Conservation (phyloP, 2,797 vertebrate species). For the Crax fasciolata region DNA sequence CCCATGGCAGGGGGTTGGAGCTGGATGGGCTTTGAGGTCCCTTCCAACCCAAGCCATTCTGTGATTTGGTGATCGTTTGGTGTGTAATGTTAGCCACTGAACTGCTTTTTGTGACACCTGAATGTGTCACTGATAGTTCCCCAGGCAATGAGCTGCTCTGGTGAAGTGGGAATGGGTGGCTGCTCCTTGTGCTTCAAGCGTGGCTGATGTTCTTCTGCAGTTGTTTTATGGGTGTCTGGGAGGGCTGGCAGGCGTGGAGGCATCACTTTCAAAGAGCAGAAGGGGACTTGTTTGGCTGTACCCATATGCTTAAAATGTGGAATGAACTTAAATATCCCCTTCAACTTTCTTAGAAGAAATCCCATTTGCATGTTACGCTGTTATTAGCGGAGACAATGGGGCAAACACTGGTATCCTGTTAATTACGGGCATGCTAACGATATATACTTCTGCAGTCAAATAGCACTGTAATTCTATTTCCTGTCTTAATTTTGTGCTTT, state of each 20-base stretch:
- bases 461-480: conserved; percentile 50
- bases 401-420: conserved; percentile 67
- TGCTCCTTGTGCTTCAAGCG: neutral
- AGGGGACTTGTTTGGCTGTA: neutral
- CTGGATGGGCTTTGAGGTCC: too few species aligned
- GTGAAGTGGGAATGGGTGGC: neutral
- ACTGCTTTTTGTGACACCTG: neutral
- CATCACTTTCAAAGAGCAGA: neutral
- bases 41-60: too few species aligned
- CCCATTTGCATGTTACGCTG: conserved; percentile 41
- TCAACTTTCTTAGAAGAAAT: conserved; percentile 10
- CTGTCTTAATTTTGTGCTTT: conserved; percentile 78
- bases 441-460: conserved; percentile 65
- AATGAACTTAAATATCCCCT: conserved; percentile 5
- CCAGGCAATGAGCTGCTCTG: neutral
- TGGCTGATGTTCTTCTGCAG: neutral
- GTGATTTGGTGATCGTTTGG: fast-evolving
- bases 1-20: too few species aligned
- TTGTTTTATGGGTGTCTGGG: neutral
- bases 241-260: neutral
- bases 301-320: neutral
- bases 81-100: neutral
- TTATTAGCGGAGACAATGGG: conserved; percentile 63
- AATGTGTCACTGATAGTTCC: neutral
- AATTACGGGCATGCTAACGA: conserved; percentile 76